These are phyloP conservation scores for Drosophila neutralis DNA, from an alignment of 2,888 invertebrate species.

Conservation along the genomic window DNA sequence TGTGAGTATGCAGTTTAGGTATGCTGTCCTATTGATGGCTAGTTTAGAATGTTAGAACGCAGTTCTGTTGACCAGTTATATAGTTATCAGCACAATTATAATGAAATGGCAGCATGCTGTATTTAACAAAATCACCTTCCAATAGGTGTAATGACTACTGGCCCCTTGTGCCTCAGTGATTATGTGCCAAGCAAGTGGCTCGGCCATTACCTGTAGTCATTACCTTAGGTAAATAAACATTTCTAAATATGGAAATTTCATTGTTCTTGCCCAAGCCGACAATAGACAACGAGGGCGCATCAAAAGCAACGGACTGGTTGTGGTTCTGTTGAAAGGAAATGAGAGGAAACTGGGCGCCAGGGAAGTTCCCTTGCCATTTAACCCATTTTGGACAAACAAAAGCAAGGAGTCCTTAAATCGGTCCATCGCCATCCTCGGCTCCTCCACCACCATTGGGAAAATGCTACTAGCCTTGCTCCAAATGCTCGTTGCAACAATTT, in stretches of 20 bases:
- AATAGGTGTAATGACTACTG: constrained; percentile 30
- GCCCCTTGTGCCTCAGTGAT: background rate
- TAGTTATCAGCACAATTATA: constrained; percentile 6
- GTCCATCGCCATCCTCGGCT: constrained; percentile 21
- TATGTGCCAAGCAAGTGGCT: constrained; percentile 16
- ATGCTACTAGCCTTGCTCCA: constrained; percentile 61
- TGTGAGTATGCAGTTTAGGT: background rate
- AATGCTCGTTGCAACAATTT: constrained; percentile 68
- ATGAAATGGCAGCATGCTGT: constrained; percentile 8
- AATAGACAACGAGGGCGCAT: constrained; percentile 56
- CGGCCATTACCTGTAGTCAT: constrained; percentile 57
- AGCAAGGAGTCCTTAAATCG: constrained; percentile 56
- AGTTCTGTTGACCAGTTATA: background rate
- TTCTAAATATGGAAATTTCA: constrained; percentile 68
- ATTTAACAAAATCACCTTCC: constrained; percentile 51
- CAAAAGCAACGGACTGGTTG: constrained; percentile 55
- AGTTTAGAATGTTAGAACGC: background rate
- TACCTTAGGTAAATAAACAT: constrained; percentile 68
- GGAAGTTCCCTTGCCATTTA: constrained; percentile 56
- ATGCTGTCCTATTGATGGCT: constrained; percentile 2
- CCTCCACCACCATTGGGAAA: constrained; percentile 32
- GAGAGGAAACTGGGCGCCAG: constrained; percentile 54
- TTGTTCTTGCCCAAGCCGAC: constrained; percentile 54
- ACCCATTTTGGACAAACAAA: constrained; percentile 64
- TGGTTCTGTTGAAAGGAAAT: constrained; percentile 57